Evolutionary conservation across 2,113 vertebrate genomes (phyloP).

Genomic region (Megaleporinus macrocephalus): DNA sequence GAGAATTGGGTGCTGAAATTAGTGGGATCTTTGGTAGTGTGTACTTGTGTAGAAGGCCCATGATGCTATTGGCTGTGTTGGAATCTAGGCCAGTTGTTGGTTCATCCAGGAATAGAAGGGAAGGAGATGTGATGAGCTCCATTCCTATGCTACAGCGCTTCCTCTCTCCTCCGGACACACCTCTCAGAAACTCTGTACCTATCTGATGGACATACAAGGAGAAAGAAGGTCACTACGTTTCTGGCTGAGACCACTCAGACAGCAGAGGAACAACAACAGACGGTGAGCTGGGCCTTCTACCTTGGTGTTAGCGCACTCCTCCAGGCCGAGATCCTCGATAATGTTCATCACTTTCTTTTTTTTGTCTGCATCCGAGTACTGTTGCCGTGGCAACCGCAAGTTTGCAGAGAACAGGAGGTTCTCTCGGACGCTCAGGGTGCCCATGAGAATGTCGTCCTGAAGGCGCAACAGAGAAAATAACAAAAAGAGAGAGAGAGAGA

Average conservation of each 20-base stretch:
- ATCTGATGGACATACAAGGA: slow-evolving; percentile 62
- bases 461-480: not conserved
- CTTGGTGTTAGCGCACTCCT: slow-evolving; percentile 79
- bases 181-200: slow-evolving; percentile 81
- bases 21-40: not conserved
- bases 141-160: slow-evolving; percentile 83
- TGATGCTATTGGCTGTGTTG: slow-evolving; percentile 80
- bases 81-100: slow-evolving; percentile 83
- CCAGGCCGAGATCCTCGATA: slow-evolving; percentile 76
- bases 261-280: not conserved
- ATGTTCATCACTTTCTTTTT: slow-evolving; percentile 67
- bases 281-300: slow-evolving; percentile 46
- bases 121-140: slow-evolving; percentile 81
- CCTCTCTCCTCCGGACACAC: slow-evolving; percentile 81
- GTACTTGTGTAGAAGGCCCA: slow-evolving; percentile 76
- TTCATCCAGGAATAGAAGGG: slow-evolving; percentile 82
- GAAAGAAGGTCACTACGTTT: not conserved
- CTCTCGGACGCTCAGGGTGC: slow-evolving; percentile 77
- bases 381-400: slow-evolving; percentile 68
- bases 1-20: not conserved
- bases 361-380: slow-evolving; percentile 68
- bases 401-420: slow-evolving; percentile 82
- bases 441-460: slow-evolving; percentile 82
- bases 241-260: not conserved
- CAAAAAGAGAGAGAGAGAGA: not conserved